These are phyloP conservation scores for Leptinotarsa juncta DNA, from an alignment of 2,888 invertebrate species.

Conservation along the genomic window DNA sequence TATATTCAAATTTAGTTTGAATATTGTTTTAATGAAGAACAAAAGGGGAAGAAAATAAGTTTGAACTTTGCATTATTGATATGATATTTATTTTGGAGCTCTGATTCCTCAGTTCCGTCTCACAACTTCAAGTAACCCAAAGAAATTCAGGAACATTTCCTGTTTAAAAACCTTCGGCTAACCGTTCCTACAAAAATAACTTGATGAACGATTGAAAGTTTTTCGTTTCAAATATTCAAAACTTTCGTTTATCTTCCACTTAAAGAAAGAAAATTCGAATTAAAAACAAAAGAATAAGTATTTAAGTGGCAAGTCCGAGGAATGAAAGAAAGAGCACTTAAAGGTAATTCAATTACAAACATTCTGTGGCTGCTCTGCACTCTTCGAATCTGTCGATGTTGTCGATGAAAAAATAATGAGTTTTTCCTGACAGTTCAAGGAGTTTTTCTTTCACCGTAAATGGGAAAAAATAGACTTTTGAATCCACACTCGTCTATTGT, in stretches of 20 bases:
- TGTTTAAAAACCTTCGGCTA: too few relatives aligned
- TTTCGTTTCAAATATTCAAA: slow-evolving; percentile 44
- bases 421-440: neutral
- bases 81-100: neutral
- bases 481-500: neutral
- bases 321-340: slow-evolving; percentile 60
- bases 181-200: slow-evolving; percentile 27
- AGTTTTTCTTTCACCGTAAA: too few relatives aligned
- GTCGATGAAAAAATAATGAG: slow-evolving; percentile 44
- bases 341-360: slow-evolving; percentile 57
- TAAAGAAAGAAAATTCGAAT: slow-evolving; percentile 49
- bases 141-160: neutral
- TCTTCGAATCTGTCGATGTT: slow-evolving; percentile 53
- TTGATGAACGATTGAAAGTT: slow-evolving; percentile 38
- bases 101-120: neutral
- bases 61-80: neutral
- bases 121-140: neutral
- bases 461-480: neutral
- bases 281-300: slow-evolving; percentile 55
- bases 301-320: slow-evolving; percentile 56
- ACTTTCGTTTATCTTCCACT: slow-evolving; percentile 47
- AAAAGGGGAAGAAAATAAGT: too few relatives aligned
- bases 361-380: slow-evolving; percentile 55
- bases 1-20: too few relatives aligned
- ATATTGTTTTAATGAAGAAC: too few relatives aligned